Base-by-base conservation (phyloP, 2,797 vertebrate species). In the Zenarchopterus dispar region DNA sequence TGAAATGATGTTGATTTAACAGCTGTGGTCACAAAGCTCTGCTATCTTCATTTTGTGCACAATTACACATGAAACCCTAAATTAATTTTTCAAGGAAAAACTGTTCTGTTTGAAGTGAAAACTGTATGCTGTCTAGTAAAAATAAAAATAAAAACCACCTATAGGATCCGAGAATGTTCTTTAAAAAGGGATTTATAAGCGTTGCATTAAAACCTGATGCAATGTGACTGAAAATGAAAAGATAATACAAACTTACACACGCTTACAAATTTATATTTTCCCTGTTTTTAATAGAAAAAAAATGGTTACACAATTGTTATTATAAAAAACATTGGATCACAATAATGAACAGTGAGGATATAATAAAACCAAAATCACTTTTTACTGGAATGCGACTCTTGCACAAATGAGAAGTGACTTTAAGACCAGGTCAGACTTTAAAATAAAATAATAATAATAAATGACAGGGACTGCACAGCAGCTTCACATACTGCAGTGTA, bases 251-350 rank as follows among this genome's bases (percentile, higher is more conserved):
- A 15, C 22, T 6, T 21, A 22, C 10, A 6, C 18, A 5, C 8
- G 21, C n/a, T 19, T 47, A 10, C 19, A 23, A 24, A 10, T 3
- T 58, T 18, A 75, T 59, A 51, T 63, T 82, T 70, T 63, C 26
- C 46, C 58, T 56, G 13, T 70, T 88, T 89, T 91, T 85, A 85
- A 88, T 84, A 78, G 39, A 80, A 89, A 85, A 85, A 82, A 59
- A 81, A 24, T 18, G 62, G 62, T 79, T 86, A 85, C 81, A 89
- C 68, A 80, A 75, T 31, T 64, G 55, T 84, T 72, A 56, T 84
- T 88, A 91, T 70, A 89, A 89, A n/a, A 92, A 87, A 67, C 68
- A 83, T 10, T 77, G 60, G 6, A 57, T 69, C 69, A 84, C 67
- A 36, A 57, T 63, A 67, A 80, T 68, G 45, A 82, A 84, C 77